Evolutionary conservation across 2,888 invertebrate genomes (phyloP), one percentile per base, ranked within the genome.

Genomic region (Anarsia innoxiella): DNA sequence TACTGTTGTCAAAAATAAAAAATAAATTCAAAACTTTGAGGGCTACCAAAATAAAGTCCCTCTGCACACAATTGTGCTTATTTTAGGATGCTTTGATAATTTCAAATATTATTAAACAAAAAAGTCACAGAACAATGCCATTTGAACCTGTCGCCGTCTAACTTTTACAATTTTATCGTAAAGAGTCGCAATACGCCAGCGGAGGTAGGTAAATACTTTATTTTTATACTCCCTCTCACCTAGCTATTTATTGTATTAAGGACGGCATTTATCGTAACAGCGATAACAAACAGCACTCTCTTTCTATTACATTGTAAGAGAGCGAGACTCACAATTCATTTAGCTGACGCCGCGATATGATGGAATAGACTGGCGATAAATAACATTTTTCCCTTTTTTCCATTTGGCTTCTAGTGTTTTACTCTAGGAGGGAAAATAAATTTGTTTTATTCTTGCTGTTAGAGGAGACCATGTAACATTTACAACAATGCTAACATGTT

Each of bases 161-260:
- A n/a, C n/a, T n/a, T n/a, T n/a, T n/a, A n/a, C n/a, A n/a, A n/a
- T n/a, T n/a, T n/a, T n/a, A n/a, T n/a, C n/a, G n/a, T n/a, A n/a
- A n/a, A n/a, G n/a, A n/a, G n/a, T n/a, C n/a, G n/a, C n/a, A n/a
- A n/a, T n/a, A n/a, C n/a, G n/a, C n/a, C n/a, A n/a, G n/a, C n/a
- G n/a, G n/a, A n/a, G n/a, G n/a, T n/a, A n/a, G n/a, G n/a, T n/a
- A n/a, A n/a, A n/a, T n/a, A n/a, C n/a, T 19, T 6, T 19, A 19
- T 19, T 19, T 19, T 19, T 19, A 3, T 19, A 6, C 6, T 19
- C 6, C 19, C 19, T 5, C 19, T 5, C 19, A 6, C 3, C 4
- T 19, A 41, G 34, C 43, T 15, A 46, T 48, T 45, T 25, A 28
- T 48, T 40, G 37, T 43, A 42, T 47, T 47, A 49, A 49, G 32